Conservation (phyloP, 2,113 vertebrate species). For the Trematocara zebra region DNA sequence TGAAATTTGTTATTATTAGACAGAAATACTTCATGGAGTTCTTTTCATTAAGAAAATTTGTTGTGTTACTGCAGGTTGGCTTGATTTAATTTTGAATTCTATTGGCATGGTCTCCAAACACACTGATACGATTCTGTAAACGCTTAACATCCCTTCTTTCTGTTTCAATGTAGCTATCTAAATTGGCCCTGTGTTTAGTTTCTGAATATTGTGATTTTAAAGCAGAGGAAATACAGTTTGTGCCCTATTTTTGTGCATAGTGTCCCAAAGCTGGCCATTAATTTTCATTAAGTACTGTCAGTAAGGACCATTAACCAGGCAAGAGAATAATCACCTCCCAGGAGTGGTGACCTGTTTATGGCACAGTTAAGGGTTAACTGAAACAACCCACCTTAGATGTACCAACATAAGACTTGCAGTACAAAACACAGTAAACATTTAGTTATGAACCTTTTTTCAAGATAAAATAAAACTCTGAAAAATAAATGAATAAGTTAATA, state of each 20-base stretch:
- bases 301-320: constrained; percentile 73
- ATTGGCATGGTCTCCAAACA: not conserved
- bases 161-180: not conserved
- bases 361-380: constrained; percentile 69
- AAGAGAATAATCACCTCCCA: constrained; percentile 70
- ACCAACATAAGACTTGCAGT: constrained; percentile 16
- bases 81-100: constrained; percentile 18
- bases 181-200: not conserved
- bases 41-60: constrained; percentile 36
- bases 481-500: not conserved
- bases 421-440: not conserved
- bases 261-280: constrained; percentile 59
- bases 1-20: constrained; percentile 34
- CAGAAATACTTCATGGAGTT: constrained; percentile 26
- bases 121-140: not conserved
- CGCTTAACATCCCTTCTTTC: not conserved
- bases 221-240: not conserved
- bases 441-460: constrained; percentile 1
- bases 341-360: constrained; percentile 68
- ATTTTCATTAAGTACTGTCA: constrained; percentile 76
- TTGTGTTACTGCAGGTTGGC: not conserved
- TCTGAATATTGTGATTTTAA: not conserved
- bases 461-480: not conserved
- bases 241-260: constrained; percentile 23
- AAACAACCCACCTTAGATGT: constrained; percentile 68